phyloP scores from a whole-genome alignment of 2,113 vertebrate genomes.

The Rhinoderma darwinii region DNA sequence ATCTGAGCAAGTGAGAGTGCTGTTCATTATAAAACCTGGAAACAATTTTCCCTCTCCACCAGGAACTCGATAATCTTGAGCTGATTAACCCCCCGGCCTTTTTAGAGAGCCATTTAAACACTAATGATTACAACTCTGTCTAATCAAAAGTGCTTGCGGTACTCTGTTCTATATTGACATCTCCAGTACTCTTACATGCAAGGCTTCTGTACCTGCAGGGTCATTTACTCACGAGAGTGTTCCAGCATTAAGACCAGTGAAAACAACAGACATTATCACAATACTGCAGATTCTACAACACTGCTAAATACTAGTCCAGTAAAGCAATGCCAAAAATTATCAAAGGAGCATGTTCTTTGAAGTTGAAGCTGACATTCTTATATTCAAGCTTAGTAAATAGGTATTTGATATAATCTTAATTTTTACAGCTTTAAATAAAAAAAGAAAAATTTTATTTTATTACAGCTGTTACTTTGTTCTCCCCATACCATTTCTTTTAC shows the following conservation, averaged over 20 bases:
- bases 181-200: slow-evolving; percentile 47
- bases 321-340: slow-evolving; percentile 26
- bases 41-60: slow-evolving; percentile 31
- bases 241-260: background rate
- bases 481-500: background rate
- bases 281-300: background rate
- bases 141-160: slow-evolving; percentile 43
- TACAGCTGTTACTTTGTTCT: background rate
- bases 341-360: slow-evolving; percentile 10
- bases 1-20: background rate
- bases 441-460: background rate
- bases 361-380: background rate
- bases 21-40: slow-evolving; percentile 37
- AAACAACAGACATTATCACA: slow-evolving; percentile 22
- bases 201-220: slow-evolving; percentile 33
- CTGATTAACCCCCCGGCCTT: slow-evolving; percentile 52
- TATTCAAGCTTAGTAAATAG: slow-evolving; percentile 1
- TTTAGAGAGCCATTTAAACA: slow-evolving; percentile 56
- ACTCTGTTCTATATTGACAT: slow-evolving; percentile 35
- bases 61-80: slow-evolving; percentile 35
- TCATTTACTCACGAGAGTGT: slow-evolving; percentile 30
- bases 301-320: background rate
- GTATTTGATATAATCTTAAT: slow-evolving; percentile 29
- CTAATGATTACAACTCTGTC: slow-evolving; percentile 48
- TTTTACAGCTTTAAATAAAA: background rate